Percentiles rank a stretch among this genome's conserved stretches.
Evolutionary conservation across 2,797 vertebrate species (phyloP).

Genomic region (Yasuhikotakia modesta): DNA sequence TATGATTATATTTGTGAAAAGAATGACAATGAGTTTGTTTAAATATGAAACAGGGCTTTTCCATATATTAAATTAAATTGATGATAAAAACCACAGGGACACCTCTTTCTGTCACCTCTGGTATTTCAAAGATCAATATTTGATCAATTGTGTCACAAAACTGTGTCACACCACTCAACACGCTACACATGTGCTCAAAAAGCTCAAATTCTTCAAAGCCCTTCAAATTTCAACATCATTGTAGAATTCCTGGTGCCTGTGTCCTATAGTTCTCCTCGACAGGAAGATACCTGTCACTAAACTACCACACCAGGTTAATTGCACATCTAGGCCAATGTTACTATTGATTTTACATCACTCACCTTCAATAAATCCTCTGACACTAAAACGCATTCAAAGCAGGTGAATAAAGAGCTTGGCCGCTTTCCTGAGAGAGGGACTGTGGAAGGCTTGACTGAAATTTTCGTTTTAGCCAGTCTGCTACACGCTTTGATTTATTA

Average conservation of each 20-base stretch:
- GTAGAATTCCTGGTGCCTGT: neutral
- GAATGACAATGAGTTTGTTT: neutral
- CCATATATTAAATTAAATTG: neutral
- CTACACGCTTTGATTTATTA: conserved; percentile 59
- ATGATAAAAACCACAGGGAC: neutral
- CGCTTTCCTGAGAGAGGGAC: conserved; percentile 8
- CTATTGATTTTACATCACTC: conserved; percentile 12
- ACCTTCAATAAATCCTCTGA: conserved; percentile 6
- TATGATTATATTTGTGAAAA: neutral
- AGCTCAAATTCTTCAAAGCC: neutral
- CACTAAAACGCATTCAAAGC: conserved; percentile 30
- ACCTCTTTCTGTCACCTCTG: neutral
- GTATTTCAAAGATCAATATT: conserved; percentile 17
- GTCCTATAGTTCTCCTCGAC: neutral
- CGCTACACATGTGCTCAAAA: neutral
- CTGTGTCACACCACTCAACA: neutral
- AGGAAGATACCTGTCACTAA: conserved; percentile 9
- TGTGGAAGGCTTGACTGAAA: conserved; percentile 44
- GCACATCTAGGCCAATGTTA: conserved; percentile 12
- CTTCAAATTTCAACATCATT: conserved; percentile 2
- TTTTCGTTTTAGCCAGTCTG: conserved; percentile 21
- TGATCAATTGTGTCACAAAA: neutral
- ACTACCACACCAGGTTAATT: conserved; percentile 37
- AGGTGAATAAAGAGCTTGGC: conserved; percentile 34
- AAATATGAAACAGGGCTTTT: neutral